A percentile compares a stretch with the other conserved stretches of the same genome.
These are phyloP conservation scores for Zygogramma bicolorata DNA, from an alignment of 2,888 invertebrate genomes.

Conservation along the genomic window DNA sequence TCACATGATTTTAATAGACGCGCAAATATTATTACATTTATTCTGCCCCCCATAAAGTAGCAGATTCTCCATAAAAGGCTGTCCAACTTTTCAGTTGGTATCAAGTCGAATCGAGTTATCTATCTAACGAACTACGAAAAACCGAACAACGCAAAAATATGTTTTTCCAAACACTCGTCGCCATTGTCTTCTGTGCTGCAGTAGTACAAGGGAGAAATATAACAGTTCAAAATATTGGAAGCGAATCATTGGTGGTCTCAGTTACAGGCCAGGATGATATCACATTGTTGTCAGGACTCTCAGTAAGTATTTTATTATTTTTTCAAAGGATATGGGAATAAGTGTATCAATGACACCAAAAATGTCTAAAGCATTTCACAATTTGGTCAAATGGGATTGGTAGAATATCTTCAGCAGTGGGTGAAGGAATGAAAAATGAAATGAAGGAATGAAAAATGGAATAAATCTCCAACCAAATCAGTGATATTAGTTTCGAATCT, in stretches of 20 bases:
- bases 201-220: not conserved
- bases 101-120: constrained; percentile 3
- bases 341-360: not conserved
- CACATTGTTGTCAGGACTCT: not conserved
- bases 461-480: too few relatives aligned
- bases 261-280: constrained; percentile 18
- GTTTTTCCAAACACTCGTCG: constrained; percentile 13
- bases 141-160: not conserved
- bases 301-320: constrained; percentile 8
- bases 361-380: too few relatives aligned
- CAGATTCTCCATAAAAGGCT: not conserved
- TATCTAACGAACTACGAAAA: too few relatives aligned
- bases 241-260: constrained; percentile 5
- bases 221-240: constrained; percentile 10
- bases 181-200: not conserved
- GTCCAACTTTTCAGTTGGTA: not conserved
- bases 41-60: not conserved
- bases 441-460: too few relatives aligned
- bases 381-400: too few relatives aligned
- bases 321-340: not conserved
- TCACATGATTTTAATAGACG: not conserved
- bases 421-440: too few relatives aligned
- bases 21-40: not conserved
- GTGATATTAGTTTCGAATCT: too few relatives aligned
- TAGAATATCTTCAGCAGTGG: too few relatives aligned